Evolutionary conservation across 2,888 invertebrate genomes (phyloP).

Genomic region (Nomada fabriciana): DNA sequence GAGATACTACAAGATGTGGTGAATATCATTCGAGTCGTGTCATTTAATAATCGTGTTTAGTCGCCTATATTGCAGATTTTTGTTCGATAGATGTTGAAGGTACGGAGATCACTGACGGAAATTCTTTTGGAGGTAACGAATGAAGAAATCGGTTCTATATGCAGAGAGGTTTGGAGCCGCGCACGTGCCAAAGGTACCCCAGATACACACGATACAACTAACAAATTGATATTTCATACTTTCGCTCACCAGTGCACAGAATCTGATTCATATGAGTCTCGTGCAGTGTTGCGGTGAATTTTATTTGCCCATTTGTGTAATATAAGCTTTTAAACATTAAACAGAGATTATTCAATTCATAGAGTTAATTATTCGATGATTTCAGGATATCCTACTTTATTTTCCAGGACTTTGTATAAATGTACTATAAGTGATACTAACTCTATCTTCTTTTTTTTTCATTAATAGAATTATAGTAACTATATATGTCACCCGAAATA

Average conservation of each 20-base stretch:
- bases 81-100: conserved; percentile 91
- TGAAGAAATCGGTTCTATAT: conserved; percentile 93
- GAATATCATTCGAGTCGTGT: conserved; percentile 59
- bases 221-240: conserved; percentile 75
- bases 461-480: neutral
- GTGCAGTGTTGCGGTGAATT: conserved; percentile 72
- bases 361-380: conserved; percentile 81
- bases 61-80: conserved; percentile 27
- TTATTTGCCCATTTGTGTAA: conserved; percentile 71
- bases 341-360: conserved; percentile 78
- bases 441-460: conserved; percentile 3
- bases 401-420: conserved; percentile 75
- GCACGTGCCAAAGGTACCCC: conserved; percentile 92
- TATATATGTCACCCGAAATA: neutral
- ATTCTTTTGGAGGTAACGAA: conserved; percentile 97
- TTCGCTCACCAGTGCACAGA: conserved; percentile 70
- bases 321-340: conserved; percentile 76
- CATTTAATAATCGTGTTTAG: neutral
- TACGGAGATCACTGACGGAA: conserved; percentile 95
- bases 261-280: conserved; percentile 62
- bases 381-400: conserved; percentile 78
- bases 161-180: conserved; percentile 93
- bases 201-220: conserved; percentile 78
- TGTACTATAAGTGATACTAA: conserved; percentile 45
- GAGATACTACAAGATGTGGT: conserved; percentile 90